Base-by-base conservation (phyloP, 2,888 invertebrate species). In the Eilema depressum region DNA sequence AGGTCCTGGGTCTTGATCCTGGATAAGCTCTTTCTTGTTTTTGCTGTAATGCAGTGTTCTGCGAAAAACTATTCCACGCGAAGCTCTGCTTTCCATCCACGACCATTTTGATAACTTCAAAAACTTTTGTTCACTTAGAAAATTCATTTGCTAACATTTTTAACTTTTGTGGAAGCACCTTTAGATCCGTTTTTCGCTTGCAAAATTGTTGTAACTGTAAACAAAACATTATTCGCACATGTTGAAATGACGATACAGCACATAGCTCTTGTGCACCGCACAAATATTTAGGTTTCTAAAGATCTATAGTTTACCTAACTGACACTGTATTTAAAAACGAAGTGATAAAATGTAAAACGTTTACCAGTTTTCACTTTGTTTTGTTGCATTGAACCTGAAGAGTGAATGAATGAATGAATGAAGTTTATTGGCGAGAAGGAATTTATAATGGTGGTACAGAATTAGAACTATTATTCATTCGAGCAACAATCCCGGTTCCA, bases 141-240 rank as follows among this genome's bases (percentile, higher is more conserved):
- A n/a, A n/a, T n/a, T n/a, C n/a, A n/a, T n/a, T 37, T 37, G 10
- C 33, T 2, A 11, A 37, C 12, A 37, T 37, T 41, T 14, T 41
- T 4, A 41, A 41, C 7, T 12, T 7, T 1, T 23, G 3, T 25
- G 14, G 12, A 59, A 59, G 23, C 5, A 59, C 8, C 57, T 59
- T 61, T n/a, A 61, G 28, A 30, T 17, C 20, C 20, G 26, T 57
- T 57, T 25, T 57, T 17, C 5, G 26, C 20, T 59, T 28, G 17
- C 26, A 26, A 26, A 59, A 30, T 30, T 30, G 10, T 30, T 30
- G 17, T 20, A 30, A 11, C 33, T 25, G 5, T 33, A 61, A 61
- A 61, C 61, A 61, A 61, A 61, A 61, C 61, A 33, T 61, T 11
- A 61, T 61, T 61, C n/a, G 10, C 20, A 33, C 20, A 30, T n/a